Evolutionary conservation across 2,113 vertebrate genomes (phyloP).

Genomic region (Oncorhynchus nerka): DNA sequence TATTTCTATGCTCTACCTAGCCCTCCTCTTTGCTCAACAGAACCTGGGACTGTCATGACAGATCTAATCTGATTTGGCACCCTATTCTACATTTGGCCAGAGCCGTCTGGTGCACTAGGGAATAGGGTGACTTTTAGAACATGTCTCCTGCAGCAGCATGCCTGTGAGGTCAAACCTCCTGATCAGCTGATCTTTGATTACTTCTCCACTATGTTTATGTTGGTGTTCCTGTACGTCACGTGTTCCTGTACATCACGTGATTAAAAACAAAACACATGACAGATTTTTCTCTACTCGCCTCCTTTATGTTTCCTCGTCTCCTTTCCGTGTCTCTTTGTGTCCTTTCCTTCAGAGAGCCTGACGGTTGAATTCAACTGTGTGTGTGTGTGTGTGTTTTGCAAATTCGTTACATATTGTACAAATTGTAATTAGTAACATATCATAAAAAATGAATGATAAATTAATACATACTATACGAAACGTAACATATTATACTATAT

Average conservation of each 20-base stretch:
- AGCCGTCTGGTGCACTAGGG: too few species aligned
- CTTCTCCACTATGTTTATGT: conserved; percentile 69
- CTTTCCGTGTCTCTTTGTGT: not conserved
- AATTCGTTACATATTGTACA: too few species aligned
- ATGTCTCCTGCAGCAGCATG: conserved; percentile 52
- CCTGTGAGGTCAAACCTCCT: conserved; percentile 52
- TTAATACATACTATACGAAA: too few species aligned
- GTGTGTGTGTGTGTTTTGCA: not conserved
- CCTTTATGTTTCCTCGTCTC: conserved; percentile 1
- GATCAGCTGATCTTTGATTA: conserved; percentile 50
- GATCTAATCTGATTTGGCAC: too few species aligned
- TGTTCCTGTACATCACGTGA: conserved; percentile 67
- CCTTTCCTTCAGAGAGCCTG: too few species aligned
- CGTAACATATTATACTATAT: too few species aligned
- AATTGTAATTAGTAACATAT: too few species aligned
- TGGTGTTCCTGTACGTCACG: conserved; percentile 74
- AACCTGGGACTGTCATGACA: conserved; percentile 38
- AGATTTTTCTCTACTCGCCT: conserved; percentile 18
- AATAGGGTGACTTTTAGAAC: conserved; percentile 4
- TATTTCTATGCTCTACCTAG: conserved; percentile 59
- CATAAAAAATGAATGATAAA: too few species aligned
- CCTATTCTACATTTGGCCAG: too few species aligned
- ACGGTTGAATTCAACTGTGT: not conserved
- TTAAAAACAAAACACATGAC: conserved; percentile 47
- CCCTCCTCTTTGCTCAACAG: conserved; percentile 55